Conservation (phyloP, 1,140 invertebrate genomes). For the Drosophila simulans region DNA sequence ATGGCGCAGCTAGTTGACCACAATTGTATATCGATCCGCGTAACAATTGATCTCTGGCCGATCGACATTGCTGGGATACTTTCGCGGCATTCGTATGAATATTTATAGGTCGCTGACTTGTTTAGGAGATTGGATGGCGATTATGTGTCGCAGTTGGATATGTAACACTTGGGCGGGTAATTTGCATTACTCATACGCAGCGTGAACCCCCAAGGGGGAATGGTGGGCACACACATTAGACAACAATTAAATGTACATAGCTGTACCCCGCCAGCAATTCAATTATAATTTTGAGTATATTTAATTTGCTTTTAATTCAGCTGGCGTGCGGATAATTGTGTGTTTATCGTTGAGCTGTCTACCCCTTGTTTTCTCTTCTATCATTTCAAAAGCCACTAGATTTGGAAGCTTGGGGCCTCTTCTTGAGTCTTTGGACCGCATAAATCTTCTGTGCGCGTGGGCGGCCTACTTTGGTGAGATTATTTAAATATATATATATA, state of each 20-base stretch:
- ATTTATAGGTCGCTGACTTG: slow-evolving; percentile 52
- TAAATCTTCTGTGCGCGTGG: slow-evolving; percentile 46
- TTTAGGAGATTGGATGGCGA: slow-evolving; percentile 30
- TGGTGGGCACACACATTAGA: slow-evolving; percentile 37
- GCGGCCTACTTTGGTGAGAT: slow-evolving; percentile 43
- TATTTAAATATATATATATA: slow-evolving; percentile 3
- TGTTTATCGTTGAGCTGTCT: slow-evolving; percentile 12
- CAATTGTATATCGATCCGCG: slow-evolving; percentile 15
- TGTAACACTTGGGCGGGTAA: slow-evolving; percentile 47
- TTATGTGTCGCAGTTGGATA: slow-evolving; percentile 27
- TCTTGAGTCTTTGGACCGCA: slow-evolving; percentile 20
- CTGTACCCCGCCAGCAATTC: slow-evolving; percentile 28
- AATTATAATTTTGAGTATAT: slow-evolving; percentile 60
- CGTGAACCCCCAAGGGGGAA: slow-evolving; percentile 15
- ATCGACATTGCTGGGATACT: slow-evolving; percentile 40
- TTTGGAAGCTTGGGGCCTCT: neutral
- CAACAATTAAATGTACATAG: slow-evolving; percentile 70
- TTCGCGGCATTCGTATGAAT: slow-evolving; percentile 44
- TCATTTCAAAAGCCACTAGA: slow-evolving; percentile 3
- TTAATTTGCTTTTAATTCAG: slow-evolving; percentile 59
- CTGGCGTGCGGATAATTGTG: slow-evolving; percentile 65
- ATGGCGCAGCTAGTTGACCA: slow-evolving; percentile 2
- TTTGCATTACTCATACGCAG: slow-evolving; percentile 61
- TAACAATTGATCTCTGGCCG: slow-evolving; percentile 30
- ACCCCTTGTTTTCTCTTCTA: slow-evolving; percentile 22